Base-by-base conservation (phyloP, 2,797 vertebrate species). In the Manis javanica region DNA sequence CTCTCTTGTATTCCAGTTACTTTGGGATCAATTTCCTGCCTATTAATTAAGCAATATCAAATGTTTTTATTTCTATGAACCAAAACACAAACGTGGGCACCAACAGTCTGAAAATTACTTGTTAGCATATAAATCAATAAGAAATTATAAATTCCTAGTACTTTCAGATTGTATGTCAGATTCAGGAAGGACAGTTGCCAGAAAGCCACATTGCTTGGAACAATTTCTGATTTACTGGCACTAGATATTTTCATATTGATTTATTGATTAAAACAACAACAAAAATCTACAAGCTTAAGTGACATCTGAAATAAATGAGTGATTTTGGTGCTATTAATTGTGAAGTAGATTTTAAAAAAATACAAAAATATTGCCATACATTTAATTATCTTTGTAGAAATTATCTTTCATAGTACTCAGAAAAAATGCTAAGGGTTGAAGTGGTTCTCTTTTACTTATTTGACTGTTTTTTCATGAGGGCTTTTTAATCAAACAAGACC, bases 141-240 rank as follows among this genome's bases (percentile, higher is more conserved):
- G 55, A 96, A 24, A 92, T 7, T 63, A 86, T 91, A 83, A 75
- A 84, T 92, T 72, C 59, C 34, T 90, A 79, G 85, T 89, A 24
- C 49, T 92, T 91, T 82, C 49, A 75, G 69, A 83, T 63, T 0
- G 1, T 61, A 53, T 19, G 49, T 83, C 90, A 96, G 86, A 72
- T 57, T 51, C 37, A 90, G 75, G 94, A 93, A 89, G 85, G 85
- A 86, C 49, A 88, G 29, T 92, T 97, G 79, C 51, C 91, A 97
- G 95, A 94, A 97, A 83, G 81, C 59, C 92, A 61, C 29, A 88
- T 0, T 92, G 97, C 92, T 15, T 86, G 96, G 97, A 98, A 95
- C 24, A 94, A 90, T 46, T 74, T 77, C 74, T 96, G 72, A 96
- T 93, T 97, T 95, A 82, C 97, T 78, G 95, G 96, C 97, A 96